Conservation (phyloP, 2,113 vertebrate genomes). For the Pomatorhinus ruficollis region DNA sequence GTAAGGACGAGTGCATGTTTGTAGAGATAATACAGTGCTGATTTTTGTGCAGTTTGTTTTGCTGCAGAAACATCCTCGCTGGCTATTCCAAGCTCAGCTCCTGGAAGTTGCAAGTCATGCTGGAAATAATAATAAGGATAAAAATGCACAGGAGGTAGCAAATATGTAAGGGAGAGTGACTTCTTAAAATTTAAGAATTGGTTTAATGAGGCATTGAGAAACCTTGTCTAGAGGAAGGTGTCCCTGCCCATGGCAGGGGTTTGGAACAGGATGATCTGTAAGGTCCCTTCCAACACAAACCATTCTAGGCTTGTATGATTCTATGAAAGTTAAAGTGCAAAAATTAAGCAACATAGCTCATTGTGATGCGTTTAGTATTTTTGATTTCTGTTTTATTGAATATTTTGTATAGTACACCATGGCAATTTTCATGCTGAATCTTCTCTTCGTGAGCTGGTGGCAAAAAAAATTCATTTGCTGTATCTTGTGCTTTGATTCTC, state of each 20-base stretch:
- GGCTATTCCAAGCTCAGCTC: neutral
- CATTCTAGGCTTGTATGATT: neutral
- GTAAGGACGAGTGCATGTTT: conserved; percentile 74
- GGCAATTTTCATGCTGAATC: neutral
- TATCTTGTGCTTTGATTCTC: neutral
- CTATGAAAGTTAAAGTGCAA: neutral
- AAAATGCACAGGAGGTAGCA: neutral
- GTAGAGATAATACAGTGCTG: conserved; percentile 70
- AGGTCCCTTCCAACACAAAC: neutral
- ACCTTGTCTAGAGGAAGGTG: neutral
- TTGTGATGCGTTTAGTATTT: neutral
- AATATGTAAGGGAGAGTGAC: neutral
- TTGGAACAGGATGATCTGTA: neutral
- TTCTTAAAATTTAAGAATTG: neutral
- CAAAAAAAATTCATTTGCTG: neutral
- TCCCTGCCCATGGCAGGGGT: neutral
- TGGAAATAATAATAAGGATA: neutral
- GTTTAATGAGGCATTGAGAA: neutral
- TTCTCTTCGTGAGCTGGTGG: neutral
- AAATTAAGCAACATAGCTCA: neutral
- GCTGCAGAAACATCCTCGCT: neutral
- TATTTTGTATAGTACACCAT: neutral
- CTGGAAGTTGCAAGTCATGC: conserved; percentile 16
- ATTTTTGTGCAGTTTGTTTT: conserved; percentile 67
- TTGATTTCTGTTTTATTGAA: neutral